Evolutionary conservation across 2,113 vertebrate species (phyloP), one percentile per base, ranked within the genome.

Genomic region (Psammodynastes pulverulentus): DNA sequence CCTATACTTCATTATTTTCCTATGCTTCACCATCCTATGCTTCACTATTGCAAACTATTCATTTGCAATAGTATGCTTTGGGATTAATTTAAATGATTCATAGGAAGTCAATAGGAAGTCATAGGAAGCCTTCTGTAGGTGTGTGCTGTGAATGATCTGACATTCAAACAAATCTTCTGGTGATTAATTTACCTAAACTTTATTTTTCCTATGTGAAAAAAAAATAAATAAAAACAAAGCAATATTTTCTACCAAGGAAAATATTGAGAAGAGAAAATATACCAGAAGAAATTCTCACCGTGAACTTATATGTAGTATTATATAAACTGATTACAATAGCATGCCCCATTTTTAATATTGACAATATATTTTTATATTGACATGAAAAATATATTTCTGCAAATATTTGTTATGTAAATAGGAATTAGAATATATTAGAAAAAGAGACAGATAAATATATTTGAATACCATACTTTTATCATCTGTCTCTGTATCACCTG

Each of bases 1-100:
- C 96, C 96, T 93, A 95, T 92, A 93, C 92, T 95, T 96, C 94
- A 95, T 62, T 92, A 91, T 95, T 93, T 89, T 93, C 62, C 53
- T 92, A n/a, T n/a, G n/a, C n/a, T n/a, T n/a, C 92, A 93, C 84
- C 95, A 95, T 97, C 96, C 96, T 93, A 95, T 92, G 93, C 92
- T 95, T 96, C 94, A 95, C 72, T 92, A 91, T 95, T 94, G 43
- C 84, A 97, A 95, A 95, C 95, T 9, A 17, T 88, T 95, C 93
- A 93, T 96, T 89, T 92, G 67, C 17, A 53, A 53, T 53, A 53
- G 17, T 53, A 34, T 34, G 67, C 67, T 34, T 72, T 72, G n/a
- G 34, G n/a, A 19, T 34, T 34, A 72, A 72, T 72, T 72, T 72
- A 34, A 34, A 72, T 72, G 67, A 34, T 5, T 72, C 67, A 72